Conservation (phyloP, 2,113 vertebrate genomes). For the Cheirogaleus medius region DNA sequence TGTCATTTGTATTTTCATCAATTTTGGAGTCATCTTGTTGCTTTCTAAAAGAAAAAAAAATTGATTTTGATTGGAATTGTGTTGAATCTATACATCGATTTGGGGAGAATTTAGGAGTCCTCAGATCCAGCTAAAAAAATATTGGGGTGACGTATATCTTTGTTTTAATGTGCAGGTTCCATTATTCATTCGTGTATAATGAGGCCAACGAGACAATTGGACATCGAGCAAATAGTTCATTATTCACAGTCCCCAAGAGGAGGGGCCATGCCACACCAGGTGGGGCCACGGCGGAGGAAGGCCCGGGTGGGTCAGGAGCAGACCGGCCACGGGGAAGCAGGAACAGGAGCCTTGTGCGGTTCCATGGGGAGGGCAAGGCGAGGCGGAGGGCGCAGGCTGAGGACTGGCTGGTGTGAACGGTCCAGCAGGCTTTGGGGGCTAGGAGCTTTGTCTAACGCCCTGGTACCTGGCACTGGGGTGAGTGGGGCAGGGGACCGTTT, state of each 20-base stretch:
- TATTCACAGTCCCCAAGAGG: neutral
- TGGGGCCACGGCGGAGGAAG: too few species aligned
- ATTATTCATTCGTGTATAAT: too few species aligned
- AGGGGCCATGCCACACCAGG: rapidly evolving
- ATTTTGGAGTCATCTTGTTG: neutral
- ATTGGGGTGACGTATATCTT: neutral
- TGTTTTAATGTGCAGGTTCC: neutral
- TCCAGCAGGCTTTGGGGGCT: too few species aligned
- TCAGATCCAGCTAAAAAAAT: too few species aligned
- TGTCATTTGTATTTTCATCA: neutral
- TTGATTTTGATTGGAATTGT: neutral
- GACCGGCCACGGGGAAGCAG: neutral
- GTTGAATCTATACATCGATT: neutral
- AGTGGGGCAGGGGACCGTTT: rapidly evolving
- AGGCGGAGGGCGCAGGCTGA: rapidly evolving
- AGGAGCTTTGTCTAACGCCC: rapidly evolving
- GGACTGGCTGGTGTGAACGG: rapidly evolving
- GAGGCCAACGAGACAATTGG: neutral
- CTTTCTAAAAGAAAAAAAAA: neutral
- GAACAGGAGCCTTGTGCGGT: rapidly evolving
- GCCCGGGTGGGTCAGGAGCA: rapidly evolving
- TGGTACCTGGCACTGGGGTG: too few species aligned
- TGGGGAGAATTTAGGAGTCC: neutral
- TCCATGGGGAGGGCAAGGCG: rapidly evolving
- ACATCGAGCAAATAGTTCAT: too few species aligned